phyloP scores from a whole-genome alignment of 1,140 invertebrate genomes.

The Propsilocerus akamusi region DNA sequence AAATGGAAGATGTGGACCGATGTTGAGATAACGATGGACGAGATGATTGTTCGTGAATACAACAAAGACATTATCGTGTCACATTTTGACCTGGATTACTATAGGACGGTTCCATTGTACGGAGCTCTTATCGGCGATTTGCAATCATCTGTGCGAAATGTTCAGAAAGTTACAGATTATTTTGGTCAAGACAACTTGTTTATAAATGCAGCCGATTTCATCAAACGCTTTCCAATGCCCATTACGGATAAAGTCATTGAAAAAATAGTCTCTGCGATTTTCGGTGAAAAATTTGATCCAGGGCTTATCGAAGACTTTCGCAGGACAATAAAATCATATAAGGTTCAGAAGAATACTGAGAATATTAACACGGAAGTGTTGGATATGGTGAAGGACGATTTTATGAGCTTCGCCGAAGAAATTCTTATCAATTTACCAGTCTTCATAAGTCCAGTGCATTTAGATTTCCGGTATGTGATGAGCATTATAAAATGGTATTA shows the following conservation, averaged over 20 bases:
- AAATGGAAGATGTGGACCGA: not conserved
- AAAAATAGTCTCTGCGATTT: not conserved
- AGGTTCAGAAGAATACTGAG: not conserved
- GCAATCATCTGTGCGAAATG: not conserved
- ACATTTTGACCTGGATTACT: not conserved
- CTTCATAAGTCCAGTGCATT: not conserved
- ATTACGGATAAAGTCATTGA: not conserved
- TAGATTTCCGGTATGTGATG: not conserved
- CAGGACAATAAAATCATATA: not conserved
- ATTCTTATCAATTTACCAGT: not conserved
- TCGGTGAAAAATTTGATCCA: not conserved
- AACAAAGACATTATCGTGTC: not conserved
- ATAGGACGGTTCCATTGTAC: not conserved
- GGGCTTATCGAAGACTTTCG: not conserved
- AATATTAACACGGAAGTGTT: not conserved
- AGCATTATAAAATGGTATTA: no score
- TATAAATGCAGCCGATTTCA: not conserved
- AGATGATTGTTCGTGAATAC: not conserved
- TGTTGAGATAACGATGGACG: not conserved
- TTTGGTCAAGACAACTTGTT: not conserved
- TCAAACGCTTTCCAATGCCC: not conserved
- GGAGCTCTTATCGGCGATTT: not conserved
- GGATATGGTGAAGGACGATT: not conserved
- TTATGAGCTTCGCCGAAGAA: not conserved
- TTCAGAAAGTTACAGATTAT: not conserved